These are phyloP conservation scores for Athripsodes cinereus DNA, from an alignment of 2,888 invertebrate species.

Conservation along the genomic window DNA sequence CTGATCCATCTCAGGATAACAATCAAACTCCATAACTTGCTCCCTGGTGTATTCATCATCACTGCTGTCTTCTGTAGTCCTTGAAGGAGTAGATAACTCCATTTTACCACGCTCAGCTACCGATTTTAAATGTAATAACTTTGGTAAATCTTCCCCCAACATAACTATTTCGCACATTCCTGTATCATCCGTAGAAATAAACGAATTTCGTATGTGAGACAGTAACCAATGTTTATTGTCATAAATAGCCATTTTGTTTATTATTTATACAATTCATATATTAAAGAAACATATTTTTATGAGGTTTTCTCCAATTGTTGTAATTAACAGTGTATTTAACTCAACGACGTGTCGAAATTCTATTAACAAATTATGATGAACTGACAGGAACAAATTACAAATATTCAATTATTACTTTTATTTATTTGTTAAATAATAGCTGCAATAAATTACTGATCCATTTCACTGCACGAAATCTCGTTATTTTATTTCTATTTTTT, in stretches of 20 bases:
- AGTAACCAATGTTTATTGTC: slow-evolving; percentile 91
- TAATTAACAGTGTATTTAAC: not conserved
- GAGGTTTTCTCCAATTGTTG: too few relatives aligned
- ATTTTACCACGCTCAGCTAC: slow-evolving; percentile 32
- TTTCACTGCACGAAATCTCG: too few relatives aligned
- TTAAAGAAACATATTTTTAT: too few relatives aligned
- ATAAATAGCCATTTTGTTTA: slow-evolving; percentile 75
- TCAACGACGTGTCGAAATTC: not conserved
- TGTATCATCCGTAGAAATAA: slow-evolving; percentile 93
- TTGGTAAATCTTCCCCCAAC: slow-evolving; percentile 75
- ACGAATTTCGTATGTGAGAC: slow-evolving; percentile 89
- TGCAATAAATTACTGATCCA: too few relatives aligned
- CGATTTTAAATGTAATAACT: slow-evolving; percentile 37
- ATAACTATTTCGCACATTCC: slow-evolving; percentile 91
- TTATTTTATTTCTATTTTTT: too few relatives aligned
- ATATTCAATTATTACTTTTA: too few relatives aligned
- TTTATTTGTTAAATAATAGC: too few relatives aligned
- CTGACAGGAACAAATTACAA: too few relatives aligned
- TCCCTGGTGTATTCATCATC: slow-evolving; percentile 34
- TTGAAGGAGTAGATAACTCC: slow-evolving; percentile 28
- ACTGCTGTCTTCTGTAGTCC: slow-evolving; percentile 27
- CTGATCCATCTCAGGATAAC: slow-evolving; percentile 72
- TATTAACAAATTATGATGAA: too few relatives aligned
- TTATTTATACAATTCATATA: not conserved
- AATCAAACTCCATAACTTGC: slow-evolving; percentile 50